Evolutionary conservation across 2,888 invertebrate species (phyloP), one percentile per base, ranked within the genome.

Genomic region (Drosophila villosipedis): DNA sequence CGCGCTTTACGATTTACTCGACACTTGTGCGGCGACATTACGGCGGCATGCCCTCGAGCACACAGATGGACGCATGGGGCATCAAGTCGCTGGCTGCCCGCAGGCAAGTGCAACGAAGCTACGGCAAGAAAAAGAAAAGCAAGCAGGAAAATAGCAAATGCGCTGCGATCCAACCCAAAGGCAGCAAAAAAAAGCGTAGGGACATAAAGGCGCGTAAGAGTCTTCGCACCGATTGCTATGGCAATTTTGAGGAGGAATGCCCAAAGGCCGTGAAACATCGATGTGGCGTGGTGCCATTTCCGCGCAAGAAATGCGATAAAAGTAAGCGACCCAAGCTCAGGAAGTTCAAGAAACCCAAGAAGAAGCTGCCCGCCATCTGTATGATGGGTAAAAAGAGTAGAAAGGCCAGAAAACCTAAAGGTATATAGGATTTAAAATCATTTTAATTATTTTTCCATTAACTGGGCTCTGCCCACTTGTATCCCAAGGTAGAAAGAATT

Each of bases 401-500:
- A 14, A 76, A 69, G 3, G 53, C 12, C 52, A 50, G 5, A 9
- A 76, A 67, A 49, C 4, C 47, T 6, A 65, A 74, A 60, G 74
- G 83, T 82, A 59, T 28, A 57, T 69, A 54, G 30, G 22, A 12
- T 30, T 41, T 12, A 14, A 25, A 0, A 10, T 2, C 0, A n/a
- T 16, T 33, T 33, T 0, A 33, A 10, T 10, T 33, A 10, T 33
- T 33, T 33, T 33, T 33, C 31, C 31, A 33, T 66, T 72, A 82
- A 68, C 43, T 25, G 0, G 19, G 25, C 22, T 43, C 52, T 9
- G 9, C 1, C 14, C 28, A 33, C 53, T 71, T 66, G 41, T 80
- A 66, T 57, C 47, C 70, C 58, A 86, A 90, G 91, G 84, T 75
- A 91, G 89, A 84, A 91, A 70, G 67, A 90, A 79, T 54, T 86